Conservation (phyloP, 1,140 invertebrate species). For the Saccostrea glomerata region DNA sequence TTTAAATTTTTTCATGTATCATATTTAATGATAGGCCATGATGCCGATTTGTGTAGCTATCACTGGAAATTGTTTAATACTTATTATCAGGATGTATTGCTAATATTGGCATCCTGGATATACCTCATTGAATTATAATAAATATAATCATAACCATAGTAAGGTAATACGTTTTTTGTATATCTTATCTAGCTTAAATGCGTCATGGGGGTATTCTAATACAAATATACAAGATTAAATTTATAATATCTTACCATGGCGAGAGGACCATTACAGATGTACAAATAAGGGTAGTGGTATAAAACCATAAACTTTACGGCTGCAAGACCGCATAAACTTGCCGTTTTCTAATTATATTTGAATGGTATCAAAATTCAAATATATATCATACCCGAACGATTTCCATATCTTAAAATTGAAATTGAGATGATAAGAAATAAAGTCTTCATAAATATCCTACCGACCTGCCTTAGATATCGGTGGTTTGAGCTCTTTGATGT, state of each 20-base stretch:
- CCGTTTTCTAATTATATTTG: slow-evolving; percentile 34
- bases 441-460: slow-evolving; percentile 32
- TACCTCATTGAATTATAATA: too few species aligned
- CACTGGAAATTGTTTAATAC: too few species aligned
- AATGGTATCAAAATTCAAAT: slow-evolving; percentile 27
- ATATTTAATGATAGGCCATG: too few species aligned
- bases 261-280: neutral
- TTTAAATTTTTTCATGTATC: too few species aligned
- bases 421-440: slow-evolving; percentile 15
- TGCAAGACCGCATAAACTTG: slow-evolving; percentile 9
- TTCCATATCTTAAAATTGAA: slow-evolving; percentile 35
- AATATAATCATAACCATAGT: too few species aligned
- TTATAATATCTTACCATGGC: slow-evolving; percentile 13
- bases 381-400: slow-evolving; percentile 20
- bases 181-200: too few species aligned
- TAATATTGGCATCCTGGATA: too few species aligned
- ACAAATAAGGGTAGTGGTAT: neutral
- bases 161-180: too few species aligned
- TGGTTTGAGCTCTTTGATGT: slow-evolving; percentile 12
- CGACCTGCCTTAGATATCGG: neutral
- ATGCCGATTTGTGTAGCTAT: too few species aligned
- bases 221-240: slow-evolving; percentile 19
- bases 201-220: neutral
- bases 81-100: too few species aligned
- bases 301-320: slow-evolving; percentile 25